A percentile compares a stretch with the other conserved stretches of the same genome.
These are phyloP conservation scores for Caenorhabditis macrosperma DNA, from an alignment of 2,888 invertebrate genomes.

Conservation along the genomic window DNA sequence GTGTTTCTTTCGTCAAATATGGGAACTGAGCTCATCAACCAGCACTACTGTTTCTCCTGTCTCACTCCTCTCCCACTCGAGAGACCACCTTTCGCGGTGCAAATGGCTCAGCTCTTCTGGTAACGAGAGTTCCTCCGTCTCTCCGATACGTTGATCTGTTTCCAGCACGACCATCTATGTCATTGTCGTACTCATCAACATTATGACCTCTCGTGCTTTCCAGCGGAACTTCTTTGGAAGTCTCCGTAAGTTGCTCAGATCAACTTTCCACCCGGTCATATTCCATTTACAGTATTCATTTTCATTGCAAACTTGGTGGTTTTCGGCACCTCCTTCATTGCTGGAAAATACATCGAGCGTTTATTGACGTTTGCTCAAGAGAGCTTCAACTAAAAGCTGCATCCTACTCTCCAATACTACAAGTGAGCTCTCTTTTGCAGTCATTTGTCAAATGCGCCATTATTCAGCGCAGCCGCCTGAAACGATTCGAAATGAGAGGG, in stretches of 20 bases:
- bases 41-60: background rate
- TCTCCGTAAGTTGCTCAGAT: background rate
- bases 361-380: background rate
- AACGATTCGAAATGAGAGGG: slow-evolving; percentile 10
- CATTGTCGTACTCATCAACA: background rate
- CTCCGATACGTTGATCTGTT: background rate
- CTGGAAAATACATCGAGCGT: background rate
- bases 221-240: background rate
- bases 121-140: background rate
- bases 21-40: background rate
- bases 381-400: no score
- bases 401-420: background rate
- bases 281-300: background rate
- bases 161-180: background rate
- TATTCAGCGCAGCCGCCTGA: background rate
- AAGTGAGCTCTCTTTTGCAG: background rate
- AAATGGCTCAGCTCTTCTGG: background rate
- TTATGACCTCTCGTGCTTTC: background rate
- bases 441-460: background rate
- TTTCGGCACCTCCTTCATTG: background rate
- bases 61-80: background rate
- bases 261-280: background rate
- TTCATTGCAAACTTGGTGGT: background rate
- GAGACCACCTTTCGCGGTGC: background rate
- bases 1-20: background rate